Conservation (phyloP, 2,113 vertebrate species). For the Perognathus longimembris region DNA sequence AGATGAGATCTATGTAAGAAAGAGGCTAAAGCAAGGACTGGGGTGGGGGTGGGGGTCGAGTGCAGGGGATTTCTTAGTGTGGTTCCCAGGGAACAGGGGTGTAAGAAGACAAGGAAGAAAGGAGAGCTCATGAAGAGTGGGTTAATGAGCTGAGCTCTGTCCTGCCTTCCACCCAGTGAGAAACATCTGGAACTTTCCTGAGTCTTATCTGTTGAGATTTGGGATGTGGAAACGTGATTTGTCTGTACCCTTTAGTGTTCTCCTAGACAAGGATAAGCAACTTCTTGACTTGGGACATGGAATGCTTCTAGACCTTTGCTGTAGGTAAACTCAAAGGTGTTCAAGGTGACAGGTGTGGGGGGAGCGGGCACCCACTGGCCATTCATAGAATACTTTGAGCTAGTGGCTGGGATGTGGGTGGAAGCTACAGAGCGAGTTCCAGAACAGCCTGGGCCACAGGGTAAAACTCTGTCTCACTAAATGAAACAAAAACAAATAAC, state of each 20-base stretch:
- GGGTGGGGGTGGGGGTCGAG: too few relatives aligned
- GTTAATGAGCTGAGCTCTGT: background rate
- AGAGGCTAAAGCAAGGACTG: background rate
- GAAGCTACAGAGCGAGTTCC: background rate
- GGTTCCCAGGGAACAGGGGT: background rate
- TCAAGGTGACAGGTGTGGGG: background rate
- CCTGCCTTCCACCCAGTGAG: background rate
- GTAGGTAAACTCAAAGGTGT: background rate
- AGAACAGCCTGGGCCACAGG: background rate
- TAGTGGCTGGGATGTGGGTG: too few relatives aligned
- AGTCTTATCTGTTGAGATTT: background rate
- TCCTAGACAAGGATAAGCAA: background rate
- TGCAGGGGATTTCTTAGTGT: background rate
- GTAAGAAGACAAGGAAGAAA: background rate
- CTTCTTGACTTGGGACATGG: background rate
- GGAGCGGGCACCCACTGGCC: rapidly evolving
- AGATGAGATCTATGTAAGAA: background rate
- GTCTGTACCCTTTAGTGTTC: background rate
- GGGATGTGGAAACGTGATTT: too few relatives aligned
- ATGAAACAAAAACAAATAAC: background rate
- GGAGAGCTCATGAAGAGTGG: rapidly evolving
- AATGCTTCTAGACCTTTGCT: background rate
- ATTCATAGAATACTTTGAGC: too few relatives aligned
- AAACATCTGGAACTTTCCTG: background rate
- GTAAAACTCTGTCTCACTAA: background rate